Percentiles rank a stretch among this genome's conserved stretches.
phyloP scores from a whole-genome alignment of 2,888 invertebrate genomes.

The Lamellibrachia satsuma region DNA sequence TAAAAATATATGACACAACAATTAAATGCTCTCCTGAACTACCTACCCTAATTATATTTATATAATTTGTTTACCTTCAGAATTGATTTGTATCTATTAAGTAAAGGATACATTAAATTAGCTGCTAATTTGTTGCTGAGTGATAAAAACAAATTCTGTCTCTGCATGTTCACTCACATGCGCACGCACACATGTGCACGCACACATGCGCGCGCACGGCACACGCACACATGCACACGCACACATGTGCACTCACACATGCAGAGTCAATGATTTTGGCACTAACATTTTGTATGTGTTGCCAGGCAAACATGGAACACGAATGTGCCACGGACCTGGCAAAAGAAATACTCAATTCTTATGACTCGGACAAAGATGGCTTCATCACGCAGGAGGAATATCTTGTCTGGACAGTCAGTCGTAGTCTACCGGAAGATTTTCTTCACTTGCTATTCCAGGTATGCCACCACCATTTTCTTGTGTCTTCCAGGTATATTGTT shows the following conservation, averaged over 20 bases:
- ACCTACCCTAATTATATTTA: too few species aligned
- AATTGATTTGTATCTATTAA: too few species aligned
- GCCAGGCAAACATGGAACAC: background rate
- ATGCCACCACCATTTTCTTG: conserved; percentile 34
- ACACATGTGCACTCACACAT: background rate
- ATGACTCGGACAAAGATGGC: conserved; percentile 52
- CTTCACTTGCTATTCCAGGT: conserved; percentile 67
- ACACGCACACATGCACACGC: background rate
- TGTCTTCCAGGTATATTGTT: background rate
- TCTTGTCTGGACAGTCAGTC: conserved; percentile 85
- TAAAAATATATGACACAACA: too few species aligned
- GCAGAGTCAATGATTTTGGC: background rate
- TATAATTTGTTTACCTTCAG: too few species aligned
- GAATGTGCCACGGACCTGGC: background rate
- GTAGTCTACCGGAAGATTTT: conserved; percentile 67
- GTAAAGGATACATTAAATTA: background rate
- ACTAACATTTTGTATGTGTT: background rate
- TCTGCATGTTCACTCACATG: background rate
- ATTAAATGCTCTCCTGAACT: too few species aligned
- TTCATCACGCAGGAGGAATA: conserved; percentile 81
- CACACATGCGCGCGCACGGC: background rate
- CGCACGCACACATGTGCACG: background rate
- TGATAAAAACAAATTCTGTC: background rate
- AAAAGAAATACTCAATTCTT: background rate
- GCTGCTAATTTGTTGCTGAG: background rate